Evolutionary conservation across 1,140 invertebrate species (phyloP).

Genomic region (Zaprionus inermis): DNA sequence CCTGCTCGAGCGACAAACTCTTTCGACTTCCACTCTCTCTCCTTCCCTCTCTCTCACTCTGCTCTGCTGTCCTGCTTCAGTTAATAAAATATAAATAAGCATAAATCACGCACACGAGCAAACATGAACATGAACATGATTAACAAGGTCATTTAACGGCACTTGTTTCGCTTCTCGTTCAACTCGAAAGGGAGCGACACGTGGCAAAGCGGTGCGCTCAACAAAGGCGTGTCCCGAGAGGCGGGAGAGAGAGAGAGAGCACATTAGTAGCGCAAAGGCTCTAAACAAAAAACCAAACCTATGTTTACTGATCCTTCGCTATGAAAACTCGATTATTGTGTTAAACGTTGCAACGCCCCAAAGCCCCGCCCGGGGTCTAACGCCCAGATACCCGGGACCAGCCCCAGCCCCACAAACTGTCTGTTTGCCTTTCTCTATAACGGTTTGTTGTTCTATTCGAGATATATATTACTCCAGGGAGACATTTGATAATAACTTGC

Average conservation of each 20-base stretch:
- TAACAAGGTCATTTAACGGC: constrained; percentile 78
- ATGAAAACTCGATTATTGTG: constrained; percentile 77
- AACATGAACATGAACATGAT: constrained; percentile 67
- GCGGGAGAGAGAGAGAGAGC: neutral
- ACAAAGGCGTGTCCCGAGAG: constrained; percentile 38
- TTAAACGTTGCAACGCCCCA: constrained; percentile 56
- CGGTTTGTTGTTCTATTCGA: constrained; percentile 29
- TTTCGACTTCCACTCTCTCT: neutral
- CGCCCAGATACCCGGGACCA: neutral
- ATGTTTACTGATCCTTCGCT: neutral
- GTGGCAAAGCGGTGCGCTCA: constrained; percentile 4
- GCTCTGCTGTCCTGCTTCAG: constrained; percentile 16
- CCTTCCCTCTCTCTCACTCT: neutral
- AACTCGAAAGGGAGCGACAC: neutral
- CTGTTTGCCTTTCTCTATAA: neutral
- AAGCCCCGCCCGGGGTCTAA: neutral
- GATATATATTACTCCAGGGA: constrained; percentile 78
- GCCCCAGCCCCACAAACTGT: neutral
- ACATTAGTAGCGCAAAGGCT: constrained; percentile 62
- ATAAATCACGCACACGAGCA: constrained; percentile 78
- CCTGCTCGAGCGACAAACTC: neutral
- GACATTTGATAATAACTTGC: constrained; percentile 82
- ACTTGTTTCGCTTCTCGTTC: constrained; percentile 60
- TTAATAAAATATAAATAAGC: constrained; percentile 82
- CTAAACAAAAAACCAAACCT: constrained; percentile 34